Percentiles rank a stretch among this genome's conserved stretches.
Conservation (phyloP, 2,797 vertebrate genomes). For the Octomys mimax region DNA sequence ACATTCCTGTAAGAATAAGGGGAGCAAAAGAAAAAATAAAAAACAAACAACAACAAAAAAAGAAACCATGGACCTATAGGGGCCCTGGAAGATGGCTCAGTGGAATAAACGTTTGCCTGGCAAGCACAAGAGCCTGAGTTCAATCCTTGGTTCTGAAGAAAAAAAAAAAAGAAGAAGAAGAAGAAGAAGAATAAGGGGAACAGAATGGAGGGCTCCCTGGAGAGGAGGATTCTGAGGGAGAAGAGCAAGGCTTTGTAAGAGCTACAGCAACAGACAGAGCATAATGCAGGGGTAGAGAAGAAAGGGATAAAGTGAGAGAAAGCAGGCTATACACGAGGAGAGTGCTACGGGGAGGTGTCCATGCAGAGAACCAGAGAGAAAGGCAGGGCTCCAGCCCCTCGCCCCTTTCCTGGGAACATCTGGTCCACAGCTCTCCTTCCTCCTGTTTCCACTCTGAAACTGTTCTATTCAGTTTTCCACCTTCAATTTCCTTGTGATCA, state of each 20-base stretch:
- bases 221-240: constrained; percentile 11
- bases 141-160: no score
- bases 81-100: no score
- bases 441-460: neutral
- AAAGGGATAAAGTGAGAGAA: neutral
- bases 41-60: no score
- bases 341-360: neutral
- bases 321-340: neutral
- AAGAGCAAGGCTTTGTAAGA: constrained; percentile 50
- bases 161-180: no score
- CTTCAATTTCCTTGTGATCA: neutral
- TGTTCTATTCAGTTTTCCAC: neutral
- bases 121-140: no score
- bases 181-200: neutral
- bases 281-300: neutral
- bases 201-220: neutral
- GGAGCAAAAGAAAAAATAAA: neutral
- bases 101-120: no score
- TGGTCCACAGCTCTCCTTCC: no score
- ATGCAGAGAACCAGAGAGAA: neutral
- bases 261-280: constrained; percentile 1
- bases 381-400: neutral
- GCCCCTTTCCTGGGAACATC: fast-evolving
- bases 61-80: no score
- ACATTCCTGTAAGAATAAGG: neutral